Conservation (phyloP, 2,797 vertebrate genomes). For the Aplochiton taeniatus region DNA sequence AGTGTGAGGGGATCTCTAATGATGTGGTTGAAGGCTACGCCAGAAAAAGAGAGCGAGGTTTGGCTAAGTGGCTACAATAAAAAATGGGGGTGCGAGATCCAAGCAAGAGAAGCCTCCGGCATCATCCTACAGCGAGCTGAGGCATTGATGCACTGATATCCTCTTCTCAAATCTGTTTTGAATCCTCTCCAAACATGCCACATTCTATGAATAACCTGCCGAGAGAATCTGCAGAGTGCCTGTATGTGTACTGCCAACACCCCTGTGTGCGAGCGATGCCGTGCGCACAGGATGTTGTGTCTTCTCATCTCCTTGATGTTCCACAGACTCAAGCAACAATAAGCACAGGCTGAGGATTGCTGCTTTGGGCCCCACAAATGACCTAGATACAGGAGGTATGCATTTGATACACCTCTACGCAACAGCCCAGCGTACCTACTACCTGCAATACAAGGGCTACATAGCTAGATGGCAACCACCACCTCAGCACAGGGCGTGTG, state of each 20-base stretch:
- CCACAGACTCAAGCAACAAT: constrained; percentile 62
- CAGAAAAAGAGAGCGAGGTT: neutral
- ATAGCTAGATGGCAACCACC: constrained; percentile 51
- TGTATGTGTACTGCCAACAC: too few species aligned
- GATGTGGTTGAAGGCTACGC: neutral
- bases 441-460: constrained; percentile 51
- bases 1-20: neutral
- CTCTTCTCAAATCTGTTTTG: constrained; percentile 20
- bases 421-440: constrained; percentile 57
- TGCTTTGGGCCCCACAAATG: constrained; percentile 74
- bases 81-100: too few species aligned
- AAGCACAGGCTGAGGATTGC: constrained; percentile 59
- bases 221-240: constrained; percentile 16
- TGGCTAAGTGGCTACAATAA: too few species aligned
- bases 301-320: constrained; percentile 75
- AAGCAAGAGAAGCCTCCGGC: too few species aligned
- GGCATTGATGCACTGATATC: constrained; percentile 3
- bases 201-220: constrained; percentile 48
- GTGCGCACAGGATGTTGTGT: constrained; percentile 64
- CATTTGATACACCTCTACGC: constrained; percentile 66
- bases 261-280: constrained; percentile 32
- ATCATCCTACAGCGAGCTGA: neutral
- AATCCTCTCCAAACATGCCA: constrained; percentile 38
- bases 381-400: constrained; percentile 71
- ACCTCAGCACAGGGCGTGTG: constrained; percentile 20